These are phyloP conservation scores for Dysdera silvatica DNA, from an alignment of 1,140 invertebrate species.

Conservation along the genomic window DNA sequence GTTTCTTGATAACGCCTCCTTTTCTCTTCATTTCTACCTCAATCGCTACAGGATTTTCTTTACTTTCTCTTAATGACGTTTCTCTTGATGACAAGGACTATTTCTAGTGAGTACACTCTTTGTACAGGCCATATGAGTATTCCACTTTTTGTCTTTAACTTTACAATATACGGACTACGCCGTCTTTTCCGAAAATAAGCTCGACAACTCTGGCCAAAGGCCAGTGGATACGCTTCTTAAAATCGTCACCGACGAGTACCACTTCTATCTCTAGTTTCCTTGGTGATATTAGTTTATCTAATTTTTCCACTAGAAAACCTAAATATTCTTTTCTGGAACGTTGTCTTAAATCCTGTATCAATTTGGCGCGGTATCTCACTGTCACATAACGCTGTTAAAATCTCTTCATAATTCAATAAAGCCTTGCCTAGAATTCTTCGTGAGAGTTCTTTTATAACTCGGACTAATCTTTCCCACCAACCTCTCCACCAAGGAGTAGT, in stretches of 20 bases:
- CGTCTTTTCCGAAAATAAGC: not conserved
- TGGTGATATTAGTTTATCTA: too few relatives aligned
- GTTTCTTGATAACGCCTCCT: too few relatives aligned
- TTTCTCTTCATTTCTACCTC: too few relatives aligned
- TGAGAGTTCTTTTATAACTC: not conserved
- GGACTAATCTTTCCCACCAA: slow-evolving; percentile 1
- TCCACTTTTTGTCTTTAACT: slow-evolving; percentile 30
- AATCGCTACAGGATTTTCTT: too few relatives aligned
- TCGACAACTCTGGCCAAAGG: not conserved
- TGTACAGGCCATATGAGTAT: slow-evolving; percentile 31
- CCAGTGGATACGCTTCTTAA: not conserved
- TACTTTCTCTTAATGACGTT: too few relatives aligned
- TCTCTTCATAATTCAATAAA: not conserved
- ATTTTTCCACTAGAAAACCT: too few relatives aligned
- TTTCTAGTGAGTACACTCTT: slow-evolving; percentile 29
- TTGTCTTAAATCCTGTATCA: too few relatives aligned
- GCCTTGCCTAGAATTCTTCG: not conserved
- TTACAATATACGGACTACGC: slow-evolving; percentile 31
- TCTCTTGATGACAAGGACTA: too few relatives aligned
- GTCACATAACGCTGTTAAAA: not conserved
- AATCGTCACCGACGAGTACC: not conserved
- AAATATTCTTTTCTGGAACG: too few relatives aligned
- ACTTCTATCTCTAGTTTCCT: not conserved
- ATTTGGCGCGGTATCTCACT: too few relatives aligned
- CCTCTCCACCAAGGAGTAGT: not conserved